Percentiles rank a stretch among this genome's conserved stretches.
These are phyloP conservation scores for Holacanthella duospinosa DNA, from an alignment of 2,888 invertebrate species.

Conservation along the genomic window DNA sequence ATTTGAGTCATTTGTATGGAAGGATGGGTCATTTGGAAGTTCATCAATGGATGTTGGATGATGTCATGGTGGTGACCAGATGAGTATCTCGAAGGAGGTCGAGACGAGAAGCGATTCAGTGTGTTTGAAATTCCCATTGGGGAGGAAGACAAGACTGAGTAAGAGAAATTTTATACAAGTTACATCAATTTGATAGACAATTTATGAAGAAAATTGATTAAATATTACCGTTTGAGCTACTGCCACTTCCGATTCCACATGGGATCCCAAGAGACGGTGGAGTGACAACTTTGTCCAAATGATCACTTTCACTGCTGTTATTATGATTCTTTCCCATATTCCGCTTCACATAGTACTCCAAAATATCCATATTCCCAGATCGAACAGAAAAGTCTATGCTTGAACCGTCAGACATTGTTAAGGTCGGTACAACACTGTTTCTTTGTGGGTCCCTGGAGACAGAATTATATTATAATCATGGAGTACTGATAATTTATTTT, in stretches of 20 bases:
- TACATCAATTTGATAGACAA: no score
- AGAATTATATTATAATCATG: background rate
- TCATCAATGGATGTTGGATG: slow-evolving; percentile 5
- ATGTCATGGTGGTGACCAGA: slow-evolving; percentile 21
- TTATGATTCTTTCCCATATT: slow-evolving; percentile 38
- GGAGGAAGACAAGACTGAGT: no score
- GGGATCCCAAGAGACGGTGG: slow-evolving; percentile 27
- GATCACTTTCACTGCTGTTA: slow-evolving; percentile 37
- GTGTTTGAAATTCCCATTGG: slow-evolving; percentile 24
- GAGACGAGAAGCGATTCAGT: slow-evolving; percentile 26
- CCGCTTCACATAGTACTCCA: slow-evolving; percentile 49
- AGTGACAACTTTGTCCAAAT: slow-evolving; percentile 36
- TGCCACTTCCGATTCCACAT: background rate
- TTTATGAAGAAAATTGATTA: no score
- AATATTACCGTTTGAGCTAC: background rate
- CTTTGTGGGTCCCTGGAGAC: slow-evolving; percentile 25
- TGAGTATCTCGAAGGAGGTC: slow-evolving; percentile 19
- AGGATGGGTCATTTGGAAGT: background rate
- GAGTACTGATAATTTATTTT: background rate
- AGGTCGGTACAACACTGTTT: slow-evolving; percentile 36
- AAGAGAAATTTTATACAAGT: no score
- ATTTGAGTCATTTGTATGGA: slow-evolving; percentile 1
- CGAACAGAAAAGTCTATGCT: slow-evolving; percentile 49
- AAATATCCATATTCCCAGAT: slow-evolving; percentile 47
- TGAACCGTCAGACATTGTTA: slow-evolving; percentile 38